Conservation (phyloP, 1,140 invertebrate species). For the Macrobrachium rosenbergii region DNA sequence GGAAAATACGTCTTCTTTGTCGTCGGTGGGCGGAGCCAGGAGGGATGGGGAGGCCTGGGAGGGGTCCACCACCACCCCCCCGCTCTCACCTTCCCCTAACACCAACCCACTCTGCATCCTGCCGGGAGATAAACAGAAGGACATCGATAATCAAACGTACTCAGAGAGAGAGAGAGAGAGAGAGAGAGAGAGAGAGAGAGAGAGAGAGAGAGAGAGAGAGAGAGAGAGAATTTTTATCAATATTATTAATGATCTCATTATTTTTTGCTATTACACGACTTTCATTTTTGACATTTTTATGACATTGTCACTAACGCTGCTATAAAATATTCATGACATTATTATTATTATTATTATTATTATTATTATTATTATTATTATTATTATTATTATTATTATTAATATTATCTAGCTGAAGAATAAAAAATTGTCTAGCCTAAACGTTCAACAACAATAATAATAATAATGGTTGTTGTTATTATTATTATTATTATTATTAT, state of each 20-base stretch:
- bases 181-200: constrained; percentile 10
- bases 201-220: constrained; percentile 10
- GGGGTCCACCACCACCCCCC: constrained; percentile 39
- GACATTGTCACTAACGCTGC: too few species aligned
- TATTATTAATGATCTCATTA: neutral
- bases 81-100: constrained; percentile 1
- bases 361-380: too few species aligned
- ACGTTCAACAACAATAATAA: too few species aligned
- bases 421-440: too few species aligned
- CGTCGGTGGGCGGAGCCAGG: constrained; percentile 22
- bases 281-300: too few species aligned
- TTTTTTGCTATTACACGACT: too few species aligned
- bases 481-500: too few species aligned
- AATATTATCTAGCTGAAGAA: too few species aligned
- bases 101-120: constrained; percentile 43
- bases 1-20: constrained; percentile 47
- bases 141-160: neutral
- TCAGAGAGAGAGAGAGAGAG: constrained; percentile 1
- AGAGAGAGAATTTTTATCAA: neutral
- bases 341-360: too few species aligned
- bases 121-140: neutral
- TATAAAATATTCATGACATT: too few species aligned
- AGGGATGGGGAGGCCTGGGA: constrained; percentile 36
- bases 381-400: too few species aligned
- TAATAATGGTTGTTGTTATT: too few species aligned